Evolutionary conservation across 2,888 invertebrate species (phyloP).

Genomic region (Amiota communis): DNA sequence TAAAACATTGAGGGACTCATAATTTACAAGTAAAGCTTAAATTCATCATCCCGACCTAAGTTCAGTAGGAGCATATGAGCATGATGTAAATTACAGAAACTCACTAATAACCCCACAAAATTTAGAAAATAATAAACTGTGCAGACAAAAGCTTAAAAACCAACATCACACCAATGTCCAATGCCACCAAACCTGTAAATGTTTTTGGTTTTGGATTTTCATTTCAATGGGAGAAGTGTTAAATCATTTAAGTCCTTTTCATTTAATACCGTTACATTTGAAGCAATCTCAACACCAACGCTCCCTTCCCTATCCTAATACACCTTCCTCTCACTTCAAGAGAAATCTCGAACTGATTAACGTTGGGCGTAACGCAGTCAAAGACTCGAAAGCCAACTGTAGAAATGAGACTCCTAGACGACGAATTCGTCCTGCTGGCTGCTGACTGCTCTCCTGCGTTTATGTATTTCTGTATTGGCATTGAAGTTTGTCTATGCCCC

Average conservation of each 20-base stretch:
- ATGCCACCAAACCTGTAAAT: background rate
- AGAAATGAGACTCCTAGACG: background rate
- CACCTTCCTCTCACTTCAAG: background rate
- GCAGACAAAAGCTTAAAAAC: no score
- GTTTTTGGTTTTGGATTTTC: background rate
- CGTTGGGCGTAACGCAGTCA: conserved; percentile 7
- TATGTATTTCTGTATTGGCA: background rate
- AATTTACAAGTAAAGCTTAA: no score
- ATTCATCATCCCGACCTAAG: no score
- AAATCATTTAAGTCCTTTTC: conserved; percentile 42
- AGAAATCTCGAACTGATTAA: conserved; percentile 41
- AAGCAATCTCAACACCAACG: background rate
- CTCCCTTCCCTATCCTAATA: background rate
- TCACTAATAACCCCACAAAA: no score
- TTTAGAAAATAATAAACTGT: no score
- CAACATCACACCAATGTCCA: no score
- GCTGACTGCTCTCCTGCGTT: no score
- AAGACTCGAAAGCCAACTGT: background rate
- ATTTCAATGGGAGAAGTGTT: conserved; percentile 32
- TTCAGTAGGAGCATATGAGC: no score
- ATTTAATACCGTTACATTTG: conserved; percentile 15
- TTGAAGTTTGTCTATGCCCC: background rate
- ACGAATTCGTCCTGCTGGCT: background rate
- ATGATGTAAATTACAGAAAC: no score
- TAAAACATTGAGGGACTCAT: background rate